Conservation (phyloP, 2,888 invertebrate species). For the Tipula unca region DNA sequence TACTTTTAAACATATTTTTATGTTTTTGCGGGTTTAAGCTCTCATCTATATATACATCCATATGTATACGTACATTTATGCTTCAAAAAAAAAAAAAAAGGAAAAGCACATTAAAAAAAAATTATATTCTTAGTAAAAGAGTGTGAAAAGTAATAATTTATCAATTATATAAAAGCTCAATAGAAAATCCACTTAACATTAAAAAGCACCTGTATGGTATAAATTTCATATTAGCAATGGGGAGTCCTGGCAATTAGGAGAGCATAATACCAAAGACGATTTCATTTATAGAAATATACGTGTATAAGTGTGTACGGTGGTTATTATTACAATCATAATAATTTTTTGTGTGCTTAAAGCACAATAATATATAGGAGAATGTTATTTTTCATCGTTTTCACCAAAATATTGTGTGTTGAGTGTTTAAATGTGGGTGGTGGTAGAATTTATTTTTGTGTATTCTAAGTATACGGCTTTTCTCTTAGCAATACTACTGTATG, state of each 20-base stretch:
- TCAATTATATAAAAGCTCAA: constrained; percentile 8
- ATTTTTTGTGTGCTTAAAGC: background rate
- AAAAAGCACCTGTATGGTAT: background rate
- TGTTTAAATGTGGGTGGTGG: background rate
- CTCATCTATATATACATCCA: background rate
- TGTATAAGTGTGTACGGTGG: background rate
- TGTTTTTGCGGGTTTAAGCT: background rate
- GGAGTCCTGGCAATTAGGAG: background rate
- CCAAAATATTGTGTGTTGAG: background rate
- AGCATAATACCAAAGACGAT: background rate
- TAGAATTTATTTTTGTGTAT: background rate
- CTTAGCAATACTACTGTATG: background rate
- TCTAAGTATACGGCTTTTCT: background rate
- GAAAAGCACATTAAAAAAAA: background rate
- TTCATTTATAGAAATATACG: background rate
- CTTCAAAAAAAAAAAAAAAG: background rate
- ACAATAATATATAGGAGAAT: background rate
- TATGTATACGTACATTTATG: background rate
- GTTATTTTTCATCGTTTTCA: background rate
- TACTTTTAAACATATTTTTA: constrained; percentile 3
- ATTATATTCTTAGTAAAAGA: background rate
- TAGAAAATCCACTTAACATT: background rate
- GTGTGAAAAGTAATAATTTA: constrained; percentile 8
- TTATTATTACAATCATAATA: background rate
- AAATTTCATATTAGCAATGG: background rate